Evolutionary conservation across 2,113 vertebrate species (phyloP), one percentile per base, ranked within the genome.

Genomic region (Albula goreensis): DNA sequence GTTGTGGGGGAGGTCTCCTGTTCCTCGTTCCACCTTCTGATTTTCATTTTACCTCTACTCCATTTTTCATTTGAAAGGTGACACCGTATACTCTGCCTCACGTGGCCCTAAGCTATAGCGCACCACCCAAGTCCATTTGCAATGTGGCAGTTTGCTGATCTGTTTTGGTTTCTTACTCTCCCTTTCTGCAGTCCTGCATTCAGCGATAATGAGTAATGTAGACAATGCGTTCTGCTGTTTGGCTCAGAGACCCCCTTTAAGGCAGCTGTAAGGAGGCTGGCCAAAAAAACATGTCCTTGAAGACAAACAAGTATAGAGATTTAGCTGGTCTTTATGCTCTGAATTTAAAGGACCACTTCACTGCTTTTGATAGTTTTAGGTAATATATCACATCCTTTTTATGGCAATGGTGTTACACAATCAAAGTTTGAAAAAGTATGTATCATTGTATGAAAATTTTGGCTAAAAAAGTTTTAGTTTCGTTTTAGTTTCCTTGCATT

Each of bases 1-100:
- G 70, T 19, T 77, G 22, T 77, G 17, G 12, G 1, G 31, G 8
- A 31, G 60, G n/a, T 57, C 31, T 48, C 60, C 13, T 17, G 57
- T 15, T 17, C 25, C 85, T 51, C 50, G 60, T 52, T 86, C 60
- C 66, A 77, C 50, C 80, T 17, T 50, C 31, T 13, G 50, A n/a
- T n/a, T 82, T 82, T 82, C 80, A 74, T 82, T 86, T 86, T 77
- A 82, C 63, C 56, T 53, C 50, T 56, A 57, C 51, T 63, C 56
- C 60, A 77, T 82, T 82, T 86, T 86, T 70, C 56, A 81, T 81
- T 31, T 78, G 22, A 63, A 53, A 81, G 79, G 79, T 86, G 49
- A 80, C 41, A 77, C 78, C 13, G 3, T 50, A 19, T 50, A 12
- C 78, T 80, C 41, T 11, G 50, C 22, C 7, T 12, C 49, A 10